Evolutionary conservation across 2,113 vertebrate species (phyloP), one percentile per base, ranked within the genome.

Genomic region (Hippoglossus stenolepis): DNA sequence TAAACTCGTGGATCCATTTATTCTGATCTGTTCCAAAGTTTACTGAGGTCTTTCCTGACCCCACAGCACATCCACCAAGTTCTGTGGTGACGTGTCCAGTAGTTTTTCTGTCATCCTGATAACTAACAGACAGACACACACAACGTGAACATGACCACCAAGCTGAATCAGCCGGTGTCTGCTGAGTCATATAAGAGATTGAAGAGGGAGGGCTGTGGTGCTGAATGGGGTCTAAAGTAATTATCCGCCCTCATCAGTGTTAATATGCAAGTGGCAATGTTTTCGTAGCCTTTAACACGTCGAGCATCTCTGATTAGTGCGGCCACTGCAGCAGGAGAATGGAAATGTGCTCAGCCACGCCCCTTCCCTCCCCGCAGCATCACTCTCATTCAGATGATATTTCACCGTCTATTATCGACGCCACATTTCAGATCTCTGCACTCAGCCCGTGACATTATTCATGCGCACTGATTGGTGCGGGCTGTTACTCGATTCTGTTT

Each of bases 371-470:
- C 17, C n/a, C 4, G 65, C 61, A 1, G 62, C 70, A 77, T 77
- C 70, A 59, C 60, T 82, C 60, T 60, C 59, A 56, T 31, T 60
- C 26, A 75, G 57, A 45, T 43, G 67, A 81, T 67, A 61, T 68
- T 73, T 89, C 47, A 69, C 70, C 24, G 49, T 70, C 38, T 65
- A 75, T 79, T 64, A 79, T 80, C 73, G 60, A 47, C 49, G 74
- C 61, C 62, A 53, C 77, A 70, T 77, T 81, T 84, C 73, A 85
- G 45, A 69, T 66, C 71, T 21, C 28, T n/a, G 24, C 73, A 71
- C 62, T 79, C 74, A 69, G 70, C 24, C 70, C 9, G 28, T 38
- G 13, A 38, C 59, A 69, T 70, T 75, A 56, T 68, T 73, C 79
- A 71, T 43, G 66, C 57, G 35, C 26, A 11, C n/a, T 67, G n/a